A percentile compares a stretch with the other conserved stretches of the same genome.
Conservation (phyloP, 1,140 invertebrate genomes). For the Drosophila persimilis region DNA sequence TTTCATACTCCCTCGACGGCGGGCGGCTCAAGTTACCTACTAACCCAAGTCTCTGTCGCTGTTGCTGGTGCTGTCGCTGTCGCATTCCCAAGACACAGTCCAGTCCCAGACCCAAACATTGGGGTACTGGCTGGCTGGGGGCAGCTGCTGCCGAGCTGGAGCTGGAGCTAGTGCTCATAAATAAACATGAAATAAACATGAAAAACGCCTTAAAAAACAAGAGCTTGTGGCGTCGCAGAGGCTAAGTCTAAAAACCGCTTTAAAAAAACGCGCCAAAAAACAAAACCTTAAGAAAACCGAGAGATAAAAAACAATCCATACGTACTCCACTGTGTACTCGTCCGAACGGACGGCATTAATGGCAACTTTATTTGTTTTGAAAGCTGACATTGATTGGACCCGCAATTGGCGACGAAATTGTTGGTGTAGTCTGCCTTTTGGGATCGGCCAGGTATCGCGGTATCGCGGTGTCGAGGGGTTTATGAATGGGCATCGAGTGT, state of each 20-base stretch:
- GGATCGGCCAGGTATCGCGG: constrained; percentile 25
- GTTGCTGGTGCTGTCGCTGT: too few relatives aligned
- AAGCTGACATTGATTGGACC: constrained; percentile 80
- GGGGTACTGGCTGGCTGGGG: constrained; percentile 13
- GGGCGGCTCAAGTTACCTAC: constrained; percentile 58
- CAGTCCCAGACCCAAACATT: too few relatives aligned
- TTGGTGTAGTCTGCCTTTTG: constrained; percentile 11
- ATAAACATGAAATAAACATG: constrained; percentile 80
- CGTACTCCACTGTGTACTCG: constrained; percentile 27
- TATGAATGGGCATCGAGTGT: too few relatives aligned
- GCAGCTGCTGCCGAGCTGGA: constrained; percentile 60
- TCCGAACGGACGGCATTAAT: constrained; percentile 57
- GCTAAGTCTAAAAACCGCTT: constrained; percentile 67
- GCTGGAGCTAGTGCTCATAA: constrained; percentile 69
- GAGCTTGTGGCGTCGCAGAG: constrained; percentile 23
- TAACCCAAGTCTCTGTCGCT: constrained; percentile 1
- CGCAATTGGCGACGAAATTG: constrained; percentile 62
- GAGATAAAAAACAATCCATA: constrained; percentile 39
- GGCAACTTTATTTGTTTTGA: constrained; percentile 80
- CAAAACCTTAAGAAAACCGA: constrained; percentile 14
- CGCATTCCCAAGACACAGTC: too few relatives aligned
- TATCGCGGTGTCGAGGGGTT: constrained; percentile 28
- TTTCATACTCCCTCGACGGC: not conserved
- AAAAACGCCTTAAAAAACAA: constrained; percentile 67
- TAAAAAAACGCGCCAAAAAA: constrained; percentile 65